Percentiles rank a stretch among this genome's conserved stretches.
Conservation (phyloP, 1,140 invertebrate genomes). For the Euura saliciscinereae region DNA sequence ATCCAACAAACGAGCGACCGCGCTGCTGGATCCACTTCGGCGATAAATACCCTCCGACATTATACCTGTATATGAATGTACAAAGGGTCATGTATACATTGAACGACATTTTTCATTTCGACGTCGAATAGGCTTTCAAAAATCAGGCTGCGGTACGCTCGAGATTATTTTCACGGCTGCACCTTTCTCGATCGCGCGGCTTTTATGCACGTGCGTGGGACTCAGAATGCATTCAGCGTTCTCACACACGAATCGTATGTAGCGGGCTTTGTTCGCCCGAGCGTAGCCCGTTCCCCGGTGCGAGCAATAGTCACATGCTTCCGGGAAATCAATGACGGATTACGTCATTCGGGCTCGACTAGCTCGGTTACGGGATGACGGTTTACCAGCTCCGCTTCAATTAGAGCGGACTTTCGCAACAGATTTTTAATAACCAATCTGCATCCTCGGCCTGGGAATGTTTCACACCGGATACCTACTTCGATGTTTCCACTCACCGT, state of each 20-base stretch:
- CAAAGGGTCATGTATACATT: too few relatives aligned
- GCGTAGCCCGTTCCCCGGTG: background rate
- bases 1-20: constrained; percentile 75
- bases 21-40: constrained; percentile 75
- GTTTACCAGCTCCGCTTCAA: background rate
- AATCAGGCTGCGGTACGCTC: background rate
- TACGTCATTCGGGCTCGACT: background rate
- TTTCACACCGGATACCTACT: too few relatives aligned
- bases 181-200: background rate
- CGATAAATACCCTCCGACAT: constrained; percentile 87
- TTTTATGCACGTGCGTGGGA: background rate
- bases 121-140: too few relatives aligned
- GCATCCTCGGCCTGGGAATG: too few relatives aligned
- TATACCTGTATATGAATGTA: constrained; percentile 63
- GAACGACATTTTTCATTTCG: too few relatives aligned
- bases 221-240: background rate
- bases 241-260: background rate
- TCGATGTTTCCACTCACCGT: constrained; percentile 65
- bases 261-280: background rate
- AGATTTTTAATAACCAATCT: background rate
- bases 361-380: background rate
- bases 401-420: background rate
- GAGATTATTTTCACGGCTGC: background rate
- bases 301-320: background rate
- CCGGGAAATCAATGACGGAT: constrained; percentile 5